Base-by-base conservation (phyloP, 2,113 vertebrate species). In the Melanotaenia duboulayi region DNA sequence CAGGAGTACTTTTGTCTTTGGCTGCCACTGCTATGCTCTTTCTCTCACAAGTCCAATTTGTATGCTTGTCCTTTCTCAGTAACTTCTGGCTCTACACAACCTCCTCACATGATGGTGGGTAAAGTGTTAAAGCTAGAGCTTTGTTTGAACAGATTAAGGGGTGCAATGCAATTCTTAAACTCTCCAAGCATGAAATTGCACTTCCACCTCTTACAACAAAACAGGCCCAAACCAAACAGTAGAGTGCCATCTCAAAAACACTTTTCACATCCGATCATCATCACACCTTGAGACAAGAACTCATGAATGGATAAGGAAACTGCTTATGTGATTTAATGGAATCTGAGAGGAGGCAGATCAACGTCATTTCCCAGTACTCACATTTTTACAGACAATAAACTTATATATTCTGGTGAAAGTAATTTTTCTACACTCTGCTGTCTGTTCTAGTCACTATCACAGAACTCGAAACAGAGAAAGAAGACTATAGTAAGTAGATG, bases 341-440 rank as follows among this genome's bases (percentile, higher is more conserved):
- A 56, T 59, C 39, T 42, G 16, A 25, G 35, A 48, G 28, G 65
- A 49, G 49, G 40, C 32, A 65, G 40, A 50, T 49, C 23, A 39
- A 39, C 54, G 49, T 19, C 54, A 66, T 62, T 42, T 64, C 28
- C 49, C 22, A 48, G 25, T n/a, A 66, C 52, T 57, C 8, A 19
- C 11, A 58, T 44, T 44, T 39, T 71, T 56, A 59, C 46, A 60
- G 58, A 60, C 12, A 67, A 49, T 74, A 25, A 71, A 71, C 51
- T 11, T 57, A 55, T 22, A 63, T 22, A 51, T 64, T 49, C 28
- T 24, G 13, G 39, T 25, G 22, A 55, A 64, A 35, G 40, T 13
- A 11, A 48, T 80, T 60, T 60, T 40, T 51, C 40, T 74, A 37
- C 24, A 23, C 42, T 39, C 42, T 37, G 11, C 10, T 56, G 3